Percentiles rank a stretch among this genome's conserved stretches.
phyloP scores from a whole-genome alignment of 2,888 invertebrate genomes.

The Iphiclides podalirius region DNA sequence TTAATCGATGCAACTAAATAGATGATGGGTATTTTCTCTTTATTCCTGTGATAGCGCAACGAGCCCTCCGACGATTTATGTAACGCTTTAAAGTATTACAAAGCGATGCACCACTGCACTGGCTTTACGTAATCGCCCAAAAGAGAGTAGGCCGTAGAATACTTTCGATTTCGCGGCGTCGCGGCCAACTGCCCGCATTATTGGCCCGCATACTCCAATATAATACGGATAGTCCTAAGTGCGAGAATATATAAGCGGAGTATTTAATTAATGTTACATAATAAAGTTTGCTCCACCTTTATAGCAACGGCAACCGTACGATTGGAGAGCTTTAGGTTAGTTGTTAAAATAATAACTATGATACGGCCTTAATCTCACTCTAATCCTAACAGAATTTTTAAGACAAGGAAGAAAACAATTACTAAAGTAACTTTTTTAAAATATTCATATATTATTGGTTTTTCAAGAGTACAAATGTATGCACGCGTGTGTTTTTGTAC shows the following conservation, averaged over 20 bases:
- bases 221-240: constrained; percentile 20
- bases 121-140: constrained; percentile 50
- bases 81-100: constrained; percentile 25
- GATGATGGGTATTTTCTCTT: too few relatives aligned
- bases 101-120: constrained; percentile 40
- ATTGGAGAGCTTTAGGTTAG: too few relatives aligned
- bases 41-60: background rate
- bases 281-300: background rate
- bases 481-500: too few relatives aligned
- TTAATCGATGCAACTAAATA: too few relatives aligned
- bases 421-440: too few relatives aligned
- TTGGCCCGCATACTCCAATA: constrained; percentile 30
- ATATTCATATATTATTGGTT: too few relatives aligned
- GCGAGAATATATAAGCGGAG: constrained; percentile 13
- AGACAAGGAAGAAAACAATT: too few relatives aligned
- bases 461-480: too few relatives aligned
- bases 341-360: too few relatives aligned
- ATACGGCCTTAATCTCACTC: too few relatives aligned
- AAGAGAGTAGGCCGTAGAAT: constrained; percentile 57
- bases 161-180: constrained; percentile 61
- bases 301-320: background rate
- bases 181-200: constrained; percentile 39
- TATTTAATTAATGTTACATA: constrained; percentile 17
- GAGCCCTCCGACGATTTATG: constrained; percentile 1
- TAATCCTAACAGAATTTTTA: too few relatives aligned